Evolutionary conservation across 2,888 invertebrate genomes (phyloP).

Genomic region (Taphrorychus bicolor): DNA sequence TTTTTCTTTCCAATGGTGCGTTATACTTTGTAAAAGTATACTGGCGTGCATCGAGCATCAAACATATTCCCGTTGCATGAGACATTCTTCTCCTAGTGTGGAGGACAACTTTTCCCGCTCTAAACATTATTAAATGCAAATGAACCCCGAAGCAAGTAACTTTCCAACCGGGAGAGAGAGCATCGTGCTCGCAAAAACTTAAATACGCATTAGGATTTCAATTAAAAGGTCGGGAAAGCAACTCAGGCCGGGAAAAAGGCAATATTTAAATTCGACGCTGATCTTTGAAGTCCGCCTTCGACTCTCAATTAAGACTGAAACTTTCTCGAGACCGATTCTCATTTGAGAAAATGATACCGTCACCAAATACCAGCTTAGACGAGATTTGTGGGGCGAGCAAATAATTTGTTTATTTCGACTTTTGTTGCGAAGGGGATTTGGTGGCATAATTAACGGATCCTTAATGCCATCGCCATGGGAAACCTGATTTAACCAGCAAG

Average conservation of each 20-base stretch:
- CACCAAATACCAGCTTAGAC: slow-evolving; percentile 5
- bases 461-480: not conserved
- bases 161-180: not conserved
- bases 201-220: slow-evolving; percentile 13
- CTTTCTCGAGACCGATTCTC: slow-evolving; percentile 24
- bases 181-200: slow-evolving; percentile 9
- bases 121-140: not conserved
- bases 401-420: slow-evolving; percentile 3
- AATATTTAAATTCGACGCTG: slow-evolving; percentile 23
- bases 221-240: slow-evolving; percentile 14
- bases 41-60: too few relatives aligned
- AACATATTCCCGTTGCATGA: too few relatives aligned
- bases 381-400: not conserved
- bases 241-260: slow-evolving; percentile 12
- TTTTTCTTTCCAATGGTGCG: too few relatives aligned
- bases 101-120: not conserved
- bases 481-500: not conserved
- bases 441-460: not conserved
- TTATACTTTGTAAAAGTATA: too few relatives aligned
- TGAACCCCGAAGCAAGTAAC: not conserved
- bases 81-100: too few relatives aligned
- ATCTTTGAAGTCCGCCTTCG: slow-evolving; percentile 21
- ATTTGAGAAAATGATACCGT: slow-evolving; percentile 18
- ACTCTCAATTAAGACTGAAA: slow-evolving; percentile 24
- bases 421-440: not conserved